A percentile compares a stretch with the other conserved stretches of the same genome.
Evolutionary conservation across 2,113 vertebrate genomes (phyloP).

Genomic region (Ceyx melanurus): DNA sequence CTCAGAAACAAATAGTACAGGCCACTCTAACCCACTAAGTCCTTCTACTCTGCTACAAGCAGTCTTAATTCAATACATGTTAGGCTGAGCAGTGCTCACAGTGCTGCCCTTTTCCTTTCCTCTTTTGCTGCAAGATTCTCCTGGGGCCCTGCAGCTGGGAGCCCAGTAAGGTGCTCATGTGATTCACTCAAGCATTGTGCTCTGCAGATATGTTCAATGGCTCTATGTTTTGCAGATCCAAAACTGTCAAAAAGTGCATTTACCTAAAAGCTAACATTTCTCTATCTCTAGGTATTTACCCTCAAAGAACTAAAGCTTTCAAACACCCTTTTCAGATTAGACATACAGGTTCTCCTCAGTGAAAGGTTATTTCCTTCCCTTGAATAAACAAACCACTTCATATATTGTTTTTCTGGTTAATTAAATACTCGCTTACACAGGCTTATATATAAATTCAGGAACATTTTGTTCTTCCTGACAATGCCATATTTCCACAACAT

Average conservation of each 20-base stretch:
- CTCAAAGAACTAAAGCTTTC: not conserved
- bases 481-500: not conserved
- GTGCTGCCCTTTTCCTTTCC: not conserved
- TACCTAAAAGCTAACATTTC: not conserved
- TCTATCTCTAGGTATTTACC: not conserved
- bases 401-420: conserved; percentile 14
- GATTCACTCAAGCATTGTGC: not conserved
- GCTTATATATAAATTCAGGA: conserved; percentile 17
- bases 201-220: not conserved
- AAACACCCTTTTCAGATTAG: not conserved
- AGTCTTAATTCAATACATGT: not conserved
- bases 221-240: not conserved
- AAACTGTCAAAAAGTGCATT: not conserved
- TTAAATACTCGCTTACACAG: conserved; percentile 16
- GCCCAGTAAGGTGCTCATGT: not conserved
- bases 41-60: not conserved
- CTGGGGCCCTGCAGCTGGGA: not conserved
- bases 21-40: not conserved
- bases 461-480: conserved; percentile 38
- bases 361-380: conserved; percentile 1
- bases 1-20: not conserved
- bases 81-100: not conserved
- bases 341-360: not conserved
- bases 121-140: not conserved
- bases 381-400: conserved; percentile 45